A percentile compares a stretch with the other conserved stretches of the same genome.
phyloP scores from a whole-genome alignment of 1,140 invertebrate species.

The Drosophila navojoa region DNA sequence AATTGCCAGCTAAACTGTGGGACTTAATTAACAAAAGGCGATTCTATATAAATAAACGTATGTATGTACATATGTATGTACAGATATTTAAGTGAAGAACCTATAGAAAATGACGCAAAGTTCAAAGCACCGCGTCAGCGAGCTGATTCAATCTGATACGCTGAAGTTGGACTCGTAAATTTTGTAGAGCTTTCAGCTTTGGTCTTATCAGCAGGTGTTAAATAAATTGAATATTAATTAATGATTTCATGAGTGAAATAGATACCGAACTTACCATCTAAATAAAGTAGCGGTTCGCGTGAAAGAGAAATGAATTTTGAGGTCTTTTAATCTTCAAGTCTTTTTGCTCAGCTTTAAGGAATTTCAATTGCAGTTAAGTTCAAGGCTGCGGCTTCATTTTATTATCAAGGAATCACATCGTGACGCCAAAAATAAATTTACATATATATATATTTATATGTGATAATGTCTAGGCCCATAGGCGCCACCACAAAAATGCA shows the following conservation, averaged over 20 bases:
- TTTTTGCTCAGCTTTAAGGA: slow-evolving; percentile 58
- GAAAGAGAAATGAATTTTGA: slow-evolving; percentile 50
- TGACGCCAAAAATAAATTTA: slow-evolving; percentile 1
- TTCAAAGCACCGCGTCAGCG: slow-evolving; percentile 55
- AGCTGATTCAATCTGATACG: slow-evolving; percentile 20
- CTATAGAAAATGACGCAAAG: slow-evolving; percentile 22
- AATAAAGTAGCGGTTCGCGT: slow-evolving; percentile 55
- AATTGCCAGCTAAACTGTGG: slow-evolving; percentile 54
- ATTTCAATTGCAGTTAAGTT: slow-evolving; percentile 44
- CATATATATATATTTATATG: neutral
- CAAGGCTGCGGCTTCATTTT: slow-evolving; percentile 30
- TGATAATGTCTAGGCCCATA: slow-evolving; percentile 23
- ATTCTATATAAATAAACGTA: neutral
- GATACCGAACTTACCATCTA: slow-evolving; percentile 57
- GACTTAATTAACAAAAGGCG: slow-evolving; percentile 54
- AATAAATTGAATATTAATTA: slow-evolving; percentile 52
- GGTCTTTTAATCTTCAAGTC: slow-evolving; percentile 1
- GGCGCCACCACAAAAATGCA: slow-evolving; percentile 37
- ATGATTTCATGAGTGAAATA: slow-evolving; percentile 45
- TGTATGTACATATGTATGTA: slow-evolving; percentile 2
- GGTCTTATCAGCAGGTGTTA: slow-evolving; percentile 58
- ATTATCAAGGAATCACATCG: slow-evolving; percentile 6
- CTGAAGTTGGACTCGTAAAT: slow-evolving; percentile 35
- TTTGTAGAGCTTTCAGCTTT: slow-evolving; percentile 11
- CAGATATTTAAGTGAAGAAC: slow-evolving; percentile 18